Evolutionary conservation across 2,888 invertebrate genomes (phyloP), one percentile per base, ranked within the genome.

Genomic region (Thysanoteuthis rhombus): DNA sequence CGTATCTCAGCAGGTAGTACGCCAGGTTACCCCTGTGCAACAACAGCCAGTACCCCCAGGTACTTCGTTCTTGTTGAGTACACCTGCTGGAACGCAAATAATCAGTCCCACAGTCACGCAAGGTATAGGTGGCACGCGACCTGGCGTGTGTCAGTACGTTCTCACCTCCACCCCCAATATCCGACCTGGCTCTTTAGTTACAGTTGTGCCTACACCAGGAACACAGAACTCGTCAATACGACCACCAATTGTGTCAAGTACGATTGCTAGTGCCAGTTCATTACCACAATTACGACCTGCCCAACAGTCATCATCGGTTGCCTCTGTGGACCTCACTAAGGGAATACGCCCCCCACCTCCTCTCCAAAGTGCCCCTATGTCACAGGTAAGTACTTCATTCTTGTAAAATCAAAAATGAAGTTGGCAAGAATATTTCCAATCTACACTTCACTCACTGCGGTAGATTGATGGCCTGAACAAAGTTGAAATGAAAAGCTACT

Each of bases 161-260:
- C 95, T 95, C n/a, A 95, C 94, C 52, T 94, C 95, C 0, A 94
- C 94, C 10, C 92, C 95, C 19, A 93, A 94, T n/a, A 92, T 96
- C 28, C 93, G 95, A n/a, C 95, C 95, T 38, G 95, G 95, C 36
- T 94, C 94, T 90, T 92, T 95, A 90, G 75, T 95, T 25, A 95
- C 95, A 19, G 94, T 95, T 42, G 93, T 94, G 58, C 94, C 94
- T 40, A 94, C 93, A 36, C 47, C 92, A 89, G 47, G 92, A 42
- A 93, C 93, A 6, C 93, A 93, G 93, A 93, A 36, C 75, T 93
- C 75, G 32, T 93, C 40, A 40, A 89, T 58, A 36, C 93, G 42
- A 45, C 93, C 93, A 38, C 89, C 94, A 19, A 93, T 94, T 4
- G 92, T 94, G 52, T 89, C 94, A 39, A 93, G 94, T 12, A 90